phyloP scores from a whole-genome alignment of 1,140 invertebrate genomes.

The Daktulosphaira vitifoliae region DNA sequence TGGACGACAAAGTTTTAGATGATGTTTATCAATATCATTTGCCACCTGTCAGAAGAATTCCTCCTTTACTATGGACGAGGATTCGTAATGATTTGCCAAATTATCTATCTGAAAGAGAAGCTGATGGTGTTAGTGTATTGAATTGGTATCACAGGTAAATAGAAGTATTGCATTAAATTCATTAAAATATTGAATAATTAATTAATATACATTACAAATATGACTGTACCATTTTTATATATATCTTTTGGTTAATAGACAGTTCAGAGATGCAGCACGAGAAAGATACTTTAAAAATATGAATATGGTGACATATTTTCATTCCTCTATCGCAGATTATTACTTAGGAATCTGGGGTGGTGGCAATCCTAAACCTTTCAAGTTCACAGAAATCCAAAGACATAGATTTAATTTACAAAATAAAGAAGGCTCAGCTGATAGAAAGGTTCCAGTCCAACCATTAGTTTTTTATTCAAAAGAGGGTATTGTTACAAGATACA shows the following conservation, averaged over 20 bases:
- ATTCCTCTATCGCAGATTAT: slow-evolving; percentile 95
- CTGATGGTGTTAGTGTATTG: slow-evolving; percentile 92
- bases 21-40: slow-evolving; percentile 98
- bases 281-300: slow-evolving; percentile 96
- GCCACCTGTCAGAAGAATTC: slow-evolving; percentile 87
- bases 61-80: slow-evolving; percentile 89
- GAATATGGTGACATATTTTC: slow-evolving; percentile 92
- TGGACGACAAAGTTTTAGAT: slow-evolving; percentile 87
- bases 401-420: slow-evolving; percentile 70
- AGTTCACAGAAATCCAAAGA: slow-evolving; percentile 92
- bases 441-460: slow-evolving; percentile 92
- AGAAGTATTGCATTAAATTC: neutral
- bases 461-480: slow-evolving; percentile 86
- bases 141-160: slow-evolving; percentile 85
- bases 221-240: neutral
- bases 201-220: neutral
- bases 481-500: slow-evolving; percentile 74
- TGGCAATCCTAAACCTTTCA: slow-evolving; percentile 88
- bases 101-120: slow-evolving; percentile 91
- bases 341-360: slow-evolving; percentile 94
- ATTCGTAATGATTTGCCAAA: slow-evolving; percentile 91
- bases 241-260: slow-evolving; percentile 52
- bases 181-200: neutral
- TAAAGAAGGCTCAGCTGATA: slow-evolving; percentile 85
- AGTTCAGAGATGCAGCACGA: slow-evolving; percentile 86